Conservation (phyloP, 2,888 invertebrate species). For the Drosophila hamatofila region DNA sequence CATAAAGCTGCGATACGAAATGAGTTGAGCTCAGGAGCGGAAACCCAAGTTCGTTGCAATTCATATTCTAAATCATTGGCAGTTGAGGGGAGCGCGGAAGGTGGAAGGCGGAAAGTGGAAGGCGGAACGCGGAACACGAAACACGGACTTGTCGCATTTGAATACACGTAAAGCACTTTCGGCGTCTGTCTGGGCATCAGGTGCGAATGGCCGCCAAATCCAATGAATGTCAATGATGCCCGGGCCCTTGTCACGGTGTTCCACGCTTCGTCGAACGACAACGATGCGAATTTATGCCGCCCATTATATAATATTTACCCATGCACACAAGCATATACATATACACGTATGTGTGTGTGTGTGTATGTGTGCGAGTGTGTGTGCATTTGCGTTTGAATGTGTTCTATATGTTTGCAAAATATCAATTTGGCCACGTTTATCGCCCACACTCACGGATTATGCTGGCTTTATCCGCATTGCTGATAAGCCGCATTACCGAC, state of each 20-base stretch:
- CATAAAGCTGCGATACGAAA: background rate
- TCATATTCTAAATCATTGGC: slow-evolving; percentile 50
- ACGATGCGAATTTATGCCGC: slow-evolving; percentile 60
- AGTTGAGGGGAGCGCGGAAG: slow-evolving; percentile 40
- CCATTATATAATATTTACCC: slow-evolving; percentile 24
- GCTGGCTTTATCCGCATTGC: slow-evolving; percentile 62
- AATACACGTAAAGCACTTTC: slow-evolving; percentile 63
- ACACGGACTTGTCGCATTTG: slow-evolving; percentile 43
- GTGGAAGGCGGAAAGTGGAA: no score
- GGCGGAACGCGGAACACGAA: background rate
- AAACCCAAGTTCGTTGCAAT: background rate
- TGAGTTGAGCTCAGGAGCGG: slow-evolving; percentile 4
- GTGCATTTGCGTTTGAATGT: slow-evolving; percentile 26
- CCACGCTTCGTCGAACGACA: slow-evolving; percentile 26
- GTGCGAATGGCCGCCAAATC: slow-evolving; percentile 77
- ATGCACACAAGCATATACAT: background rate
- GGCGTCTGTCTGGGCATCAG: slow-evolving; percentile 58
- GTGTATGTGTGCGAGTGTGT: slow-evolving; percentile 1
- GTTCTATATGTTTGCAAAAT: slow-evolving; percentile 29
- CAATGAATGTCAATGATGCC: slow-evolving; percentile 81
- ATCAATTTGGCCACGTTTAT: slow-evolving; percentile 38
- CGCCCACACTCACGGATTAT: slow-evolving; percentile 29
- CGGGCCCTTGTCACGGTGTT: slow-evolving; percentile 49
- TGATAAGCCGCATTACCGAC: slow-evolving; percentile 73
- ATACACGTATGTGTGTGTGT: background rate